These are phyloP conservation scores for Formicarius rufipectus DNA, from an alignment of 2,113 vertebrate genomes.

Conservation along the genomic window DNA sequence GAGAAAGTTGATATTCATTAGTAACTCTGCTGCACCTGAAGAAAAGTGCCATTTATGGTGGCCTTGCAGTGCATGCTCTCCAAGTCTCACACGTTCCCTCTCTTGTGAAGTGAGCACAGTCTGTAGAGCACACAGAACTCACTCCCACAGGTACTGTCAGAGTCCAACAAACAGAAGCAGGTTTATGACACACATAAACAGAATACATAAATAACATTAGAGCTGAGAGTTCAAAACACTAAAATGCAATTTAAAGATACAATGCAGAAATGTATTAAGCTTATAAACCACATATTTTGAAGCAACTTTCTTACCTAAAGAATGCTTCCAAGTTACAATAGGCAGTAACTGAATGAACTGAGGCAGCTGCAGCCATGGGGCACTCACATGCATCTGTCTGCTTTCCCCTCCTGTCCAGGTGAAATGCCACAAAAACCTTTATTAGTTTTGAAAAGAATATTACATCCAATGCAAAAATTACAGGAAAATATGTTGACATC, in stretches of 20 bases:
- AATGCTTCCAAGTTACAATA: constrained; percentile 62
- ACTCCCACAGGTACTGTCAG: neutral
- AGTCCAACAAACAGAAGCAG: neutral
- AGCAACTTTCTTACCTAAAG: constrained; percentile 65
- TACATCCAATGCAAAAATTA: neutral
- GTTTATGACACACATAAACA: neutral
- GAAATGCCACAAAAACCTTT: constrained; percentile 13
- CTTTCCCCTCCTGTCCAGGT: constrained; percentile 59
- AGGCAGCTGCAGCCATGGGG: constrained; percentile 71
- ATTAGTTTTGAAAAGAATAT: neutral
- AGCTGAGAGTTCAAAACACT: neutral
- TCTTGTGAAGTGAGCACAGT: neutral
- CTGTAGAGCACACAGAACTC: neutral
- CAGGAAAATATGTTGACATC: fast-evolving
- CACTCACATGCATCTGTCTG: constrained; percentile 72
- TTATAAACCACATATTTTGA: neutral
- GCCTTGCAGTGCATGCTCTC: neutral
- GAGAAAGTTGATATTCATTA: neutral
- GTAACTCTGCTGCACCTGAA: neutral
- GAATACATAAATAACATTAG: neutral
- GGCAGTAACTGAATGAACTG: constrained; percentile 52
- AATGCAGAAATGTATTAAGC: neutral
- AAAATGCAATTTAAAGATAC: neutral
- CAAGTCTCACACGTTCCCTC: neutral
- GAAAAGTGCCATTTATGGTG: neutral